These are phyloP conservation scores for Caenorhabditis virilis DNA, from an alignment of 2,888 invertebrate species.

Conservation along the genomic window DNA sequence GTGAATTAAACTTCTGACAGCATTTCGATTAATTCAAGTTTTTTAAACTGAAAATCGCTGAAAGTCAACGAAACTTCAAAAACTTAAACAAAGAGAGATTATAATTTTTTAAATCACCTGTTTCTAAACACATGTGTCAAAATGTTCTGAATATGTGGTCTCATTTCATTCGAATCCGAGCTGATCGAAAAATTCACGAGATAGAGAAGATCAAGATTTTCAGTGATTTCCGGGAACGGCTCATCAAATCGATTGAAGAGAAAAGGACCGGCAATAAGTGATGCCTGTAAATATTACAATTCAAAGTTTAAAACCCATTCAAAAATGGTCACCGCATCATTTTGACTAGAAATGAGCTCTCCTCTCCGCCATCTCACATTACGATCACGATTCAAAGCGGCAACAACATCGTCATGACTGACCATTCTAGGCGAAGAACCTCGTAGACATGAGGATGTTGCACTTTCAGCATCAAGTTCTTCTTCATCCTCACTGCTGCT, in stretches of 20 bases:
- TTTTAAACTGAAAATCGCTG: neutral
- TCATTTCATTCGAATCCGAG: neutral
- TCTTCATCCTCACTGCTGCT: neutral
- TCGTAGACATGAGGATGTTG: too few relatives aligned
- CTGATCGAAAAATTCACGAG: constrained; percentile 14
- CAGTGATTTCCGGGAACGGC: constrained; percentile 1
- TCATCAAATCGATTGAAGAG: constrained; percentile 6
- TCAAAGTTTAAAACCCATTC: too few relatives aligned
- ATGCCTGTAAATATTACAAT: neutral
- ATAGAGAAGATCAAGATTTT: constrained; percentile 18
- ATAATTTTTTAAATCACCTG: too few relatives aligned
- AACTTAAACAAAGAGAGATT: too few relatives aligned
- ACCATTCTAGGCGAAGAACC: too few relatives aligned
- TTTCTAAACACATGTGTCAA: neutral
- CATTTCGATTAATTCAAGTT: too few relatives aligned
- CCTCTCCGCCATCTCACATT: neutral
- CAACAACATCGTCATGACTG: neutral
- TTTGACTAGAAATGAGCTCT: neutral
- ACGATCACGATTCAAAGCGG: neutral
- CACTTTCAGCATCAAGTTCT: too few relatives aligned
- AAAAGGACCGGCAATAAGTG: neutral
- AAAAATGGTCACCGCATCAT: too few relatives aligned
- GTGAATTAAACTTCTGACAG: too few relatives aligned
- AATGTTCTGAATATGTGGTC: neutral
- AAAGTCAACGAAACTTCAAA: neutral